phyloP scores from a whole-genome alignment of 2,888 invertebrate species.

The Chesias legatella region DNA sequence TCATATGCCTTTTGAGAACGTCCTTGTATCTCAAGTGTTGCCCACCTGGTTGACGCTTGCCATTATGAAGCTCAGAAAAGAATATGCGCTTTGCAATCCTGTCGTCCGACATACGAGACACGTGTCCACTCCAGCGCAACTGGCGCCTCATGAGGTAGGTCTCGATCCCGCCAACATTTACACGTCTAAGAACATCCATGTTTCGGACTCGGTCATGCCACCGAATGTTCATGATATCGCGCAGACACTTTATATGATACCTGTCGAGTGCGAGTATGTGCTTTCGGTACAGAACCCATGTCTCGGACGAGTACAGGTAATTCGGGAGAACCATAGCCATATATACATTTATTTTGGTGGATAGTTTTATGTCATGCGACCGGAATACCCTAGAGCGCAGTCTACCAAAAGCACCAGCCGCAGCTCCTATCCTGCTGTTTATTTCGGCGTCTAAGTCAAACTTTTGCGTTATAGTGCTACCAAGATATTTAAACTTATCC shows the following conservation, averaged over 20 bases:
- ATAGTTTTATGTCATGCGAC: background rate
- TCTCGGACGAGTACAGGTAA: background rate
- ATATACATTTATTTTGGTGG: background rate
- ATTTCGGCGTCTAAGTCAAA: too few species aligned
- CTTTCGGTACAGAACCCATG: background rate
- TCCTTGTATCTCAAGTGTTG: too few species aligned
- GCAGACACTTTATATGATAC: background rate
- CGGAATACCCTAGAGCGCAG: background rate
- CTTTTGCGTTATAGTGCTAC: too few species aligned
- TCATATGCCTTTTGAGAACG: too few species aligned
- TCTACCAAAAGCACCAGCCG: too few species aligned
- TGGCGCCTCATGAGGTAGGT: background rate
- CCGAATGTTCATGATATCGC: background rate
- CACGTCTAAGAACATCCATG: background rate
- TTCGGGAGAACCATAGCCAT: background rate
- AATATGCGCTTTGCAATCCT: too few species aligned
- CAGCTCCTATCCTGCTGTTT: too few species aligned
- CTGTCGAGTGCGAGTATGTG: background rate
- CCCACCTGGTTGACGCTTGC: too few species aligned
- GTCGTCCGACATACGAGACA: too few species aligned
- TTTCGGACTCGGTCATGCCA: background rate
- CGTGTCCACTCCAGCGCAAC: background rate
- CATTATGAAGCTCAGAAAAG: too few species aligned
- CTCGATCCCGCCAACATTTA: background rate
- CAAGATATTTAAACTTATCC: too few species aligned